Conservation (phyloP, 2,888 invertebrate genomes). For the Coremacera marginata region DNA sequence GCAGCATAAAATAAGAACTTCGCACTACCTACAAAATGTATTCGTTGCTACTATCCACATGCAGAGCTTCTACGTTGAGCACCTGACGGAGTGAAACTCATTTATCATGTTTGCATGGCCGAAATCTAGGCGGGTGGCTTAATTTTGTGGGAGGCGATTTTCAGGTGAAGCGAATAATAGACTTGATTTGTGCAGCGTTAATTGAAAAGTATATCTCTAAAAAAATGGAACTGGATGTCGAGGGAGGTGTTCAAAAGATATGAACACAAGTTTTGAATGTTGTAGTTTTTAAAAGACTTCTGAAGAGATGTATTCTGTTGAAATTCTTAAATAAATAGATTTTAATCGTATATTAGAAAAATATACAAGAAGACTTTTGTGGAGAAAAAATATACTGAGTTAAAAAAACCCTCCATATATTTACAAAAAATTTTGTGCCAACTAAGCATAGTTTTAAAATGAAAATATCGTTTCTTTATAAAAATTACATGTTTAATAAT, state of each 20-base stretch:
- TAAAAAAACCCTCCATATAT: too few species aligned
- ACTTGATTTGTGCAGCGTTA: constrained; percentile 24
- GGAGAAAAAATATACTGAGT: too few species aligned
- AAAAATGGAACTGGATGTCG: background rate
- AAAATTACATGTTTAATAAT: too few species aligned
- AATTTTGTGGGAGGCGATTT: background rate
- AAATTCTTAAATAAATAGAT: too few species aligned
- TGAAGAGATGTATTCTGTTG: too few species aligned
- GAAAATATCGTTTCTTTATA: too few species aligned
- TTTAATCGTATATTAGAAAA: too few species aligned
- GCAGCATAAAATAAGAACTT: background rate
- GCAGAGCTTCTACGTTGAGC: constrained; percentile 20
- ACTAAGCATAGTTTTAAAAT: too few species aligned
- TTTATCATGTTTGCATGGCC: constrained; percentile 46
- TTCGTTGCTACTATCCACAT: background rate
- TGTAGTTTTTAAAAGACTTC: background rate
- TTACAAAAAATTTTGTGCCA: too few species aligned
- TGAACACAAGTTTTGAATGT: too few species aligned
- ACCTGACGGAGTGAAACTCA: constrained; percentile 48
- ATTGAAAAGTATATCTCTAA: constrained; percentile 10
- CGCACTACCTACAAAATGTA: background rate
- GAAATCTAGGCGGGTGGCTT: background rate
- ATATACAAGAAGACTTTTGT: too few species aligned
- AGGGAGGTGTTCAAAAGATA: background rate
- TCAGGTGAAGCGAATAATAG: constrained; percentile 16